Base-by-base conservation (phyloP, 2,797 vertebrate genomes). In the Sebastes paucispinis region DNA sequence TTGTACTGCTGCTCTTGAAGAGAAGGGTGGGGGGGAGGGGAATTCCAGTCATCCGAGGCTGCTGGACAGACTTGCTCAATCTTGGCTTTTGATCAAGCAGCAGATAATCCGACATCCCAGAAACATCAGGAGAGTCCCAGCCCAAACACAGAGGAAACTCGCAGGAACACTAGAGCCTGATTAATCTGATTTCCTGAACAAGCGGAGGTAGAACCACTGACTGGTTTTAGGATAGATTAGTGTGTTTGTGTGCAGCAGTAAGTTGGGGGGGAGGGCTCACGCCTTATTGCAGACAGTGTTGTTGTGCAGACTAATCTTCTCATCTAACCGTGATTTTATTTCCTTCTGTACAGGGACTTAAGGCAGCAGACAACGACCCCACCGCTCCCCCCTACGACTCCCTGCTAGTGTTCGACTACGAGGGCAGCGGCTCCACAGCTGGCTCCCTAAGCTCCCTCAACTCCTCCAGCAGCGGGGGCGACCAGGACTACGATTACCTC, bases 401-500 rank as follows among this genome's bases (percentile, higher is more conserved):
- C 72, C 97, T 99, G 89, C 91, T 99, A 89, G 98, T 99, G 91
- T 99, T 99, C 75, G 98, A 99, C 95, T 99, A 99, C 7, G 98
- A 99, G 93, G 98, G 98, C 89, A 98, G 97, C 1, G 97, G 98
- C 82, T 99, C 98, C 86, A 98, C 97, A 1, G 98, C 98, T 4
- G 98, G 98, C 75, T 99, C 98, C 79, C 95, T 99, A 91, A 99
- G 98, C 95, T 99, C 98, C 74, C 98, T 99, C 86, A 98, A 97
- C 94, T 99, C 98, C 58, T 99, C 98, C 69, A 99, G 97, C 96
- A 98, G 97, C 87, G 98, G 97, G 62, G 97, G 97, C 1, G 98
- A 99, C 95, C 98, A 99, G 95, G 98, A 99, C 96, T 99, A 99
- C 93, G 97, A 99, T 94, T 99, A 99, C 96, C 97, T 99, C 95